Percentiles rank a stretch among this genome's conserved stretches.
phyloP scores from a whole-genome alignment of 2,113 vertebrate genomes.

The Indicator indicator region DNA sequence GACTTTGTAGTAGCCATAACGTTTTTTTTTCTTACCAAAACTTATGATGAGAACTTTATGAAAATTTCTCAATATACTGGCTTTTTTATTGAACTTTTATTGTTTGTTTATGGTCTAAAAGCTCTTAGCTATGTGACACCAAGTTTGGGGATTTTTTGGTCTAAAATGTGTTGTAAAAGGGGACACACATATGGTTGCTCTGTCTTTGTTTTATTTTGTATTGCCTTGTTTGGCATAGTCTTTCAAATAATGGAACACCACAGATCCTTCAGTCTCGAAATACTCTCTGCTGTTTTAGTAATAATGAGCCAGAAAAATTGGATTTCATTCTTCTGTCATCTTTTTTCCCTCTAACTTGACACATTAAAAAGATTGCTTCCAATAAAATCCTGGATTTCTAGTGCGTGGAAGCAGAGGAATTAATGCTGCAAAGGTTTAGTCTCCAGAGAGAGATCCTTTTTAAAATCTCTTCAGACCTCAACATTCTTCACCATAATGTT shows the following conservation, averaged over 20 bases:
- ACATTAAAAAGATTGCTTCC: not conserved
- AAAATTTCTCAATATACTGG: not conserved
- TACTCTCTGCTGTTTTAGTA: not conserved
- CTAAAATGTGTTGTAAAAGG: not conserved
- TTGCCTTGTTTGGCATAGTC: not conserved
- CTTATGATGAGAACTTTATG: constrained; percentile 12
- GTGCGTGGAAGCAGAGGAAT: not conserved
- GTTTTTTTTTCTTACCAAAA: constrained; percentile 35
- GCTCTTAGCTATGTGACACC: not conserved
- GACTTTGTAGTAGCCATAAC: constrained; percentile 19
- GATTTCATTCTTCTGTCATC: constrained; percentile 7
- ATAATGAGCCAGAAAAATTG: not conserved
- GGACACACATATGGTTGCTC: not conserved
- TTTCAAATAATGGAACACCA: not conserved
- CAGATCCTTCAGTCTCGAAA: not conserved
- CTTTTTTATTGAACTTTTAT: constrained; percentile 1
- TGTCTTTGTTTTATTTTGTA: not conserved
- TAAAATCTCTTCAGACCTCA: not conserved
- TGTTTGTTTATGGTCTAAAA: constrained; percentile 4
- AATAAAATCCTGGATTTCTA: not conserved
- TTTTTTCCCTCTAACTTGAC: constrained; percentile 3
- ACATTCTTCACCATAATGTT: not conserved
- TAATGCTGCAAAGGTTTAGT: not conserved
- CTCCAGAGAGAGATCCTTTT: not conserved
- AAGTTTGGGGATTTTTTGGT: not conserved